Conservation (phyloP, 2,888 invertebrate genomes). For the Diploptera punctata region DNA sequence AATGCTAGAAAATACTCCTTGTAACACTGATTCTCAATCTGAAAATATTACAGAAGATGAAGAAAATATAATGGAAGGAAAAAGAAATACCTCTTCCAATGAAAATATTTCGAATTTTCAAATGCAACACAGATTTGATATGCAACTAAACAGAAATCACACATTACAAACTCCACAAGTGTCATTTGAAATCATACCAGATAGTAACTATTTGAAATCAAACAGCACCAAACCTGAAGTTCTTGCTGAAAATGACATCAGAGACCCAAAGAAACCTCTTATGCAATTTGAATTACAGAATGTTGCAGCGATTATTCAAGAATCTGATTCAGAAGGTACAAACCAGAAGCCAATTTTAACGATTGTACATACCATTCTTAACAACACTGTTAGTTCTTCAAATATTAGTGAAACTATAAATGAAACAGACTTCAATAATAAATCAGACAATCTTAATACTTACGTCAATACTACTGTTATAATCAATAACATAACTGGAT, state of each 20-base stretch:
- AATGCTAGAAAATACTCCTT: no score
- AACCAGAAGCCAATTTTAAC: background rate
- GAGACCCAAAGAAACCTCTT: background rate
- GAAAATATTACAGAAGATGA: background rate
- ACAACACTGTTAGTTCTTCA: background rate
- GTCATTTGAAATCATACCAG: background rate
- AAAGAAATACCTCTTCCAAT: background rate
- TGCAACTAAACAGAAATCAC: background rate
- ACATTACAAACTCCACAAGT: background rate
- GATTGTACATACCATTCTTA: background rate
- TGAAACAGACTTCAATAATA: no score
- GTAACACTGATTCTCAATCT: no score
- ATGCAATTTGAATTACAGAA: background rate
- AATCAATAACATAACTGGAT: no score
- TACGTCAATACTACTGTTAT: no score
- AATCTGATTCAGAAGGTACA: background rate
- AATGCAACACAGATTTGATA: background rate
- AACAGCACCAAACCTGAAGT: no score
- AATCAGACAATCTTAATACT: no score
- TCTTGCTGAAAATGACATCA: no score
- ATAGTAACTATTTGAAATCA: background rate
- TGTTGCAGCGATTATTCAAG: background rate
- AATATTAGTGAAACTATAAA: no score
- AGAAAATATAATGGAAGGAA: background rate
- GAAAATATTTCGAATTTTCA: background rate